Evolutionary conservation across 1,140 invertebrate species (phyloP), one percentile per base, ranked within the genome.

Genomic region (Bombus sibiricus): DNA sequence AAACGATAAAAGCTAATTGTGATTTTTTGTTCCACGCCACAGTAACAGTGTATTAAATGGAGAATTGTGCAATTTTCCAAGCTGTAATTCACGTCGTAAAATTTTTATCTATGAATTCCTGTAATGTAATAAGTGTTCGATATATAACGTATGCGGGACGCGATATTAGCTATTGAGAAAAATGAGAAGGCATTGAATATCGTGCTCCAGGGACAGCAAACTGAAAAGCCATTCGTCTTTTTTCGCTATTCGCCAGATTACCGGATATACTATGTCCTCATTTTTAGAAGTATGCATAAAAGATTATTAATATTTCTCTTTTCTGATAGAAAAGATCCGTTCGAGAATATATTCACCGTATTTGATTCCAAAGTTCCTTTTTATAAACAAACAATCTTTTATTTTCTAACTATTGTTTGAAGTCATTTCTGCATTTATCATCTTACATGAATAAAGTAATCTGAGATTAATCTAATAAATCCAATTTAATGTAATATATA

Each of bases 201-300:
- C 37, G 53, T 9, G 25, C 47, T 57, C 25, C 18, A 43, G 37
- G 47, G 37, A 81, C 53, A 62, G 34, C 15, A 73, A 62, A 59
- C 68, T 81, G 79, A 43, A 81, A 73, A 81, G 79, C 68, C n/a
- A 72, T 81, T 72, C 79, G 73, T 81, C 68, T 57, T 59, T 73
- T 57, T 72, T 22, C 64, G 18, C 68, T 53, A 73, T 81, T 81
- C 69, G 47, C 34, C 62, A 57, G 37, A 81, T 81, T 81, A 32
- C 69, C 47, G 28, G 53, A 73, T 73, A 62, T 81, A 41, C 39
- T 59, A 41, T 22, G 68, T 59, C 28, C 47, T 32, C 66, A 39
- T 81, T 73, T 62, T 25, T 37, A 25, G n/a, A 62, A 72, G 15
- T 22, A 41, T 53, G 9, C n/a, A 59, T 32, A 37, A 57, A n/a